Evolutionary conservation across 30 jellyfish, hydroid and myxozoan genomes (phyloP).

Genomic region (Hydractinia echinata): DNA sequence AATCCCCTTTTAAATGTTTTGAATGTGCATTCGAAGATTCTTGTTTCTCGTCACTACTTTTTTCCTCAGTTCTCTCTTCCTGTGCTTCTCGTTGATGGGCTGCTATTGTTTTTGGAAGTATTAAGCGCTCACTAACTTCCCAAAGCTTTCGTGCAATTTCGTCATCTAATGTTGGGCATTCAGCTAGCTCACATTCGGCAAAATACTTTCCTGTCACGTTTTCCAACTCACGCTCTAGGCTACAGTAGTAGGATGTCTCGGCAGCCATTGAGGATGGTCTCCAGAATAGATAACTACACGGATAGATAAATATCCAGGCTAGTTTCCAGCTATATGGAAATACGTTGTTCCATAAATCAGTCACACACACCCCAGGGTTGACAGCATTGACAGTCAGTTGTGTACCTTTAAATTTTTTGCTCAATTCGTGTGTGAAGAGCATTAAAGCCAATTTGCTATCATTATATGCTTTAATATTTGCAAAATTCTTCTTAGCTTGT

Average conservation of each 20-base stretch:
- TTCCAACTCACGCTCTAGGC: conserved; percentile 23
- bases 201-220: conserved; percentile 27
- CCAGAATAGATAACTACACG: conserved; percentile 32
- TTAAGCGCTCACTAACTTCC: conserved; percentile 36
- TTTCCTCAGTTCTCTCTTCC: not conserved
- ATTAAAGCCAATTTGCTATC: conserved; percentile 28
- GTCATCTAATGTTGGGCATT: conserved; percentile 5
- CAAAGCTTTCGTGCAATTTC: conserved; percentile 24
- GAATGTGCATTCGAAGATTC: not conserved
- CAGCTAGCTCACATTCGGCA: conserved; percentile 22
- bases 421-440: conserved; percentile 21
- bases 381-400: conserved; percentile 32
- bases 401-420: not conserved
- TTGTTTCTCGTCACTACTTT: not conserved
- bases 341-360: conserved; percentile 23
- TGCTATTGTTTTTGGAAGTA: not conserved
- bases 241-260: conserved; percentile 24
- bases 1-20: not conserved
- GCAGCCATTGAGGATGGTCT: conserved; percentile 28
- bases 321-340: conserved; percentile 36
- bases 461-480: conserved; percentile 1
- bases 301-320: conserved; percentile 2
- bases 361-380: conserved; percentile 25
- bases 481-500: conserved; percentile 15
- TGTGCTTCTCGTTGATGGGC: not conserved